phyloP scores from a whole-genome alignment of 2,797 vertebrate genomes.

The Muraenolepis orangiensis region DNA sequence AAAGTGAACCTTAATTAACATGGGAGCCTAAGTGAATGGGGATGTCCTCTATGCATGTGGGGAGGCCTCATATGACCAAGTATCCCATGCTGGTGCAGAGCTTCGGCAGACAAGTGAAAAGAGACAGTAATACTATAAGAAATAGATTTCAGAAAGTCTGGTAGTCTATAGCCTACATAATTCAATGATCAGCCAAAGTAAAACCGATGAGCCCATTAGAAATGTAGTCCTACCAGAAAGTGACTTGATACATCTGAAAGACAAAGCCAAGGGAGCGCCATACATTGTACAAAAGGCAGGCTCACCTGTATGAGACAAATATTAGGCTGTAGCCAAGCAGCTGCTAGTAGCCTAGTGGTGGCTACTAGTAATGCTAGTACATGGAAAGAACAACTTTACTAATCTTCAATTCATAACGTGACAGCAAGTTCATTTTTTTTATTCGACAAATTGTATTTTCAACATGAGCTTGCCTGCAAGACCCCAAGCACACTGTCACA shows the following conservation, averaged over 20 bases:
- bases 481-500: not conserved
- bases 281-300: constrained; percentile 48
- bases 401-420: too few relatives aligned
- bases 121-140: not conserved
- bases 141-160: not conserved
- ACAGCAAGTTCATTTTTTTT: not conserved
- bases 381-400: not conserved
- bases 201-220: not conserved
- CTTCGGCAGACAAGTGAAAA: not conserved
- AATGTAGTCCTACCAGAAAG: constrained; percentile 56
- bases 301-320: constrained; percentile 11
- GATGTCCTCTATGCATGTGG: not conserved
- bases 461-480: not conserved
- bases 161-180: not conserved
- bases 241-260: constrained; percentile 75
- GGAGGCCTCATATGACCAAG: not conserved
- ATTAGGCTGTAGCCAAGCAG: not conserved
- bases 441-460: not conserved
- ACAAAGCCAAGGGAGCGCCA: constrained; percentile 79
- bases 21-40: too few relatives aligned
- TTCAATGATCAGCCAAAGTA: not conserved
- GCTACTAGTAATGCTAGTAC: not conserved
- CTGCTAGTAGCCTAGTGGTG: not conserved
- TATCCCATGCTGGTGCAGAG: not conserved
- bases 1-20: too few relatives aligned